Base-by-base conservation (phyloP, 92 coral and sea anemone genomes). In the Porites lobata region DNA sequence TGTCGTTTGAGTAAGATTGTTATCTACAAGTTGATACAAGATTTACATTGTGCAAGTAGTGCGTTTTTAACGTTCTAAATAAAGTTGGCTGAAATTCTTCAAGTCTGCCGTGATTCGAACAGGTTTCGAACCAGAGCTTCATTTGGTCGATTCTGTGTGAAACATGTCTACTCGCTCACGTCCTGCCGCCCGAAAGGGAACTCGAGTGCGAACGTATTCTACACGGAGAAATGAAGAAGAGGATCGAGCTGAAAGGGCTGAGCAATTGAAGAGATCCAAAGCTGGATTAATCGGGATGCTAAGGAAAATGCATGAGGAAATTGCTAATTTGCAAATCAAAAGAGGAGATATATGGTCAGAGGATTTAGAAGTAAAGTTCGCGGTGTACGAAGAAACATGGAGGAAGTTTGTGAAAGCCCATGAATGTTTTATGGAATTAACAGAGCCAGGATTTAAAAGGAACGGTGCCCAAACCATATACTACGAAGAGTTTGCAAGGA, bases 181-280 rank as follows among this genome's bases (percentile, higher is more conserved):
- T 83, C 91, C 91, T 47, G 75, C 53, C 29, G 47, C 65, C 29
- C 43, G 86, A 20, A 65, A 64, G 66, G 87, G 87, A 88, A 87
- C 87, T 65, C 79, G 82, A 57, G 3, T 54, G 76, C 81, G 32
- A 17, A 81, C 78, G 17, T 81, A 81, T 38, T 75, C 83, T 5
- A 63, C 56, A 75, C 82, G 80, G 12, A 66, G 92, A 66, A 69
- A 53, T 9, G 87, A 82, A 38, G 77, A 50, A 15, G 83, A 82
- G 71, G 79, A 82, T 58, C 77, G 87, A 61, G 79, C 73, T 15
- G 92, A 82, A 1, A 89, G 29, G 74, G 80, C 72, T 24, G 64
- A 57, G 73, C 66, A 56, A 50, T 76, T 88, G 17, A 88, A 88
- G 75, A 54, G 82, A 76, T 65, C 79, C 4, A 88, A 76, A 38